Evolutionary conservation across 2,888 invertebrate genomes (phyloP), one percentile per base, ranked within the genome.

Genomic region (Amblyjoppa proteus): DNA sequence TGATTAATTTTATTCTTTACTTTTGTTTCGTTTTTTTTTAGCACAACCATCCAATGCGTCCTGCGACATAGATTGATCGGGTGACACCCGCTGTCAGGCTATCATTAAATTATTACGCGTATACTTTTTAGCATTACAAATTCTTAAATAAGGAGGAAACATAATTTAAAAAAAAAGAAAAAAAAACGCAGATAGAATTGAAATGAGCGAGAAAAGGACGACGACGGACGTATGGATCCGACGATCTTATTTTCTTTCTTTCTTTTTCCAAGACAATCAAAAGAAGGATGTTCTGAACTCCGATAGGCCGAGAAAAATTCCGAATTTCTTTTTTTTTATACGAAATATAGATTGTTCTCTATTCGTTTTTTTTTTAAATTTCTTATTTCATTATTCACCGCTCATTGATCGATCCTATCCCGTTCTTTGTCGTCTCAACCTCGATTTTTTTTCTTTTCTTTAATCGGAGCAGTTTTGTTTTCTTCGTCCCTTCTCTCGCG

Each of bases 71-170:
- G 85, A 82, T 85, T 68, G 82, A 64, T 64, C 34, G 81, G 61
- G 69, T 25, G 20, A 78, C 41, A 61, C 56, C 81, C 79, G 69
- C n/a, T 76, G 41, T 73, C 64, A 31, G 74, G 75, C 85, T 79
- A 82, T 79, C 90, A 91, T 92, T 92, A 89, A 92, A 91, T 92
- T 90, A 92, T 91, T 90, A 90, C 88, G 89, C 90, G 91, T 91
- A 91, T 88, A 90, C 88, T 85, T 56, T 41, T 90, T 90, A 90
- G 88, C 90, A 90, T 88, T 88, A 88, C 83, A 89, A 90, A 89
- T 91, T 85, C 89, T 87, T 86, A 88, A 86, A 88, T 85, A 84
- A 71, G 82, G 79, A 80, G 70, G 70, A 75, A 78, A 85, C 70
- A 64, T 71, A 28, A 51, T 68, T 61, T 56, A 71, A 58, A 76